Evolutionary conservation across 2,888 invertebrate species (phyloP).

Genomic region (Cactoblastis cactorum): DNA sequence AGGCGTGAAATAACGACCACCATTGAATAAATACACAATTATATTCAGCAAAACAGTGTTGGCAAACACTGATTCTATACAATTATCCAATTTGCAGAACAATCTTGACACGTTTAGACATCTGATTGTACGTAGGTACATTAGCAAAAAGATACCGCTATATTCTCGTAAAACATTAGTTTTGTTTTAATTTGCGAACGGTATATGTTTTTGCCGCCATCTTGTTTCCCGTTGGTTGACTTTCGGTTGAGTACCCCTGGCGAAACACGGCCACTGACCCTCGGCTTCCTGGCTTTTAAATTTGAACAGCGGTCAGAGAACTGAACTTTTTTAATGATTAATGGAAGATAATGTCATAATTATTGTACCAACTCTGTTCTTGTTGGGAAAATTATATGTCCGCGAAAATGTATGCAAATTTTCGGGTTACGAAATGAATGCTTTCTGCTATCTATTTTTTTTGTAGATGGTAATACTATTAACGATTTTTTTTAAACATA

Average conservation of each 20-base stretch:
- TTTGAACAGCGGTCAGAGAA: constrained; percentile 26
- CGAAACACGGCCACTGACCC: constrained; percentile 26
- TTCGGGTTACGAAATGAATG: no score
- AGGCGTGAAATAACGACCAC: constrained; percentile 13
- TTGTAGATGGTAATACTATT: no score
- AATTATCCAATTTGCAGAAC: constrained; percentile 48
- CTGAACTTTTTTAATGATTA: constrained; percentile 15
- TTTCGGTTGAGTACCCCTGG: constrained; percentile 32
- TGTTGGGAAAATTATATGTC: neutral
- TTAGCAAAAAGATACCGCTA: constrained; percentile 18
- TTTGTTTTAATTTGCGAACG: constrained; percentile 32
- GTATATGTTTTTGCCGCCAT: constrained; percentile 32
- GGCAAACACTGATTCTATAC: constrained; percentile 27
- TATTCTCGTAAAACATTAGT: constrained; percentile 22
- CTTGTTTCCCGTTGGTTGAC: constrained; percentile 37
- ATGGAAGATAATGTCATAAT: constrained; percentile 3
- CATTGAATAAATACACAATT: constrained; percentile 13
- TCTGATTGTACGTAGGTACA: constrained; percentile 10
- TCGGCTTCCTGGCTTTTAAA: constrained; percentile 23
- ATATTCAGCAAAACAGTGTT: constrained; percentile 13
- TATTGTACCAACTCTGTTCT: neutral
- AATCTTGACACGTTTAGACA: constrained; percentile 31
- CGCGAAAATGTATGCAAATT: neutral
- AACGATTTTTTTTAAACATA: no score
- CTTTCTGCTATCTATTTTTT: no score